phyloP scores from a whole-genome alignment of 2,113 vertebrate genomes.

The Notothenia coriiceps region DNA sequence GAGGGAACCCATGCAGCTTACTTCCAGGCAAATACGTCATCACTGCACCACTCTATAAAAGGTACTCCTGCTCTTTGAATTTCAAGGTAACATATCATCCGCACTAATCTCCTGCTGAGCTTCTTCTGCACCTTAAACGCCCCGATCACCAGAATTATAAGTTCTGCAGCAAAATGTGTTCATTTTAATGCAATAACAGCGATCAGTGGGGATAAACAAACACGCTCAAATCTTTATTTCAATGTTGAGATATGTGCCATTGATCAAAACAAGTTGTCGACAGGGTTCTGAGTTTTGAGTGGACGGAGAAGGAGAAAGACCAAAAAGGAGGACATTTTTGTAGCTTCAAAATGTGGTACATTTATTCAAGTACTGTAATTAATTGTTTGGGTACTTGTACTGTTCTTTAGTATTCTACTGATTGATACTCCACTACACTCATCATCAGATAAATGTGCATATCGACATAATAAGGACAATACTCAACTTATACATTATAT shows the following conservation, averaged over 20 bases:
- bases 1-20: no score
- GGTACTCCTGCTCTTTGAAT: background rate
- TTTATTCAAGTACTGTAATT: no score
- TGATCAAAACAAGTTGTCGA: background rate
- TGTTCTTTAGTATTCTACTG: background rate
- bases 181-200: background rate
- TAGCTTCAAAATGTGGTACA: background rate
- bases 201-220: background rate
- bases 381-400: background rate
- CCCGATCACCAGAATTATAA: background rate
- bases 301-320: background rate
- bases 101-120: background rate
- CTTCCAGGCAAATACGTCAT: no score
- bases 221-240: background rate
- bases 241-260: background rate
- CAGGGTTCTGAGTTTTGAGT: background rate
- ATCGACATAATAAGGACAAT: background rate
- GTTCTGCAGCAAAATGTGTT: background rate
- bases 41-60: no score
- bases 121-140: constrained; percentile 16
- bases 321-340: background rate
- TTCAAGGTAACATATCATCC: background rate
- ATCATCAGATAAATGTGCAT: background rate
- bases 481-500: background rate
- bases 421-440: background rate